Evolutionary conservation across 2,113 vertebrate species (phyloP), one percentile per base, ranked within the genome.

Genomic region (Hippopotamus amphibius): DNA sequence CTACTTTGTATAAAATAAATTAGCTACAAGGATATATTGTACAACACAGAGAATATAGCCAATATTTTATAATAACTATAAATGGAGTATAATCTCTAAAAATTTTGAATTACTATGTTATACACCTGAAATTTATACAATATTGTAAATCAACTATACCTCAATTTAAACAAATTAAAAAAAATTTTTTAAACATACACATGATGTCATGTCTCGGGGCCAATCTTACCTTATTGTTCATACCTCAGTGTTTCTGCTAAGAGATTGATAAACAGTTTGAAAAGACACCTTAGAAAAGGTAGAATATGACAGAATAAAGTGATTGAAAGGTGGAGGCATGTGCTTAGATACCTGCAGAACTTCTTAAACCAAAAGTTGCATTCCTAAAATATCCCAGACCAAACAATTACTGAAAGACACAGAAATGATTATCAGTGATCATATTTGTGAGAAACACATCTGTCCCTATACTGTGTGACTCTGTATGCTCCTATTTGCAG

Each of bases 221-320:
- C 43, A 81, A 37, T 3, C 3, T 86, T 86, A 90, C 15, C 65
- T 41, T 68, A 8, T 30, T 88, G 26, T 8, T 82, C 43, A n/a
- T 53, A 53, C 48, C 21, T 86, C 37, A 50, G 4, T 76, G 74
- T 80, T 74, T 81, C 53, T 87, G 28, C 43, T 53, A 68, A 74
- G 83, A 93, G 28, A 91, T 10, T 92, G 57, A 30, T 92, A 80
- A 86, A 71, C 24, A 65, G 15, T 93, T 90, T 90, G 71, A 50
- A 83, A 90, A 82, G 59, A 72, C 53, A 79, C 30, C 9, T 17
- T 94, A 26, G 50, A 69, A 87, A 95, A 96, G 14, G 37, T 77
- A 72, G 69, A 43, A 3, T 19, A 59, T 28, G 7, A 46, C 6
- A 94, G 41, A 65, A 63, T 63, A 72, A 93, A 96, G 65, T 37